Conservation (phyloP, 2,888 invertebrate genomes). For the Aelia acuminata region DNA sequence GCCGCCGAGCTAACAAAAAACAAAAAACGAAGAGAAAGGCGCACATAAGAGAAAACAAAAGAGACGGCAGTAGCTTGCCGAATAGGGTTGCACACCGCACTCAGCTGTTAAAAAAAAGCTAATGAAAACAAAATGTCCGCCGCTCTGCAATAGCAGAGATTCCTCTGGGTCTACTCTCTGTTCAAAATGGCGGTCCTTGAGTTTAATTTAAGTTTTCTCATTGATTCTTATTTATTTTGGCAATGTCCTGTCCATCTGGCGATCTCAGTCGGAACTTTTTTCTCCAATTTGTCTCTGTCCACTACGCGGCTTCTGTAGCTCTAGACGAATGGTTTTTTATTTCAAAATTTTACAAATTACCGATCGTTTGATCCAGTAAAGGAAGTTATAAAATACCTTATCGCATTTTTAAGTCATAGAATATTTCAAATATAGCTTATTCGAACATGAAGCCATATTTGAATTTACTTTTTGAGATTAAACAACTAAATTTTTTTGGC, state of each 20-base stretch:
- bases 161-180: slow-evolving; percentile 34
- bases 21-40: slow-evolving; percentile 23
- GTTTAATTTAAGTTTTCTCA: not conserved
- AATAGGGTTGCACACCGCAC: slow-evolving; percentile 48
- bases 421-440: too few species aligned
- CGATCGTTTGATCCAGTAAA: too few species aligned
- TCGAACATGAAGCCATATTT: too few species aligned
- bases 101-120: slow-evolving; percentile 47
- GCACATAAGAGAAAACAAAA: slow-evolving; percentile 44
- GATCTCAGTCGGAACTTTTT: not conserved
- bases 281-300: not conserved
- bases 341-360: too few species aligned
- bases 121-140: slow-evolving; percentile 59
- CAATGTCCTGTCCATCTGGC: not conserved
- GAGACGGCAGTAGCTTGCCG: slow-evolving; percentile 31
- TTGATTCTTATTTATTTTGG: slow-evolving; percentile 33
- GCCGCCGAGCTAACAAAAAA: slow-evolving; percentile 24
- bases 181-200: slow-evolving; percentile 46
- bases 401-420: too few species aligned
- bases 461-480: too few species aligned
- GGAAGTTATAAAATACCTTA: too few species aligned
- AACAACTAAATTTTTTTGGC: too few species aligned
- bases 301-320: not conserved
- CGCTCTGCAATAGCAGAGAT: slow-evolving; percentile 50
- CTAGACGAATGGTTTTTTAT: too few species aligned